Evolutionary conservation across 2,113 vertebrate species (phyloP).

Genomic region (Hippocampus guttulatus): DNA sequence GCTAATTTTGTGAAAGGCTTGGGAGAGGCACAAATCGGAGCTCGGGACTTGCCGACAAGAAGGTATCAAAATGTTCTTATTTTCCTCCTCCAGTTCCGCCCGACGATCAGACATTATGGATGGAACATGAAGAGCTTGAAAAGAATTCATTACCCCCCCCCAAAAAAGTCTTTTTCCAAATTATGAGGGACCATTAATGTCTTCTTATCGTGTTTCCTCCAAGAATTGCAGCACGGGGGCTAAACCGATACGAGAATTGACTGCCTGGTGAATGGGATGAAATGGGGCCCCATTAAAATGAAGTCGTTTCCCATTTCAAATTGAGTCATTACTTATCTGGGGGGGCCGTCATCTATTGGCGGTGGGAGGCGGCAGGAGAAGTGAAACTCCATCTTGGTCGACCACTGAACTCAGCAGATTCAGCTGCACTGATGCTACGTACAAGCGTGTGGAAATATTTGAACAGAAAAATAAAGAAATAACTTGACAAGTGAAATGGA

Average conservation of each 20-base stretch:
- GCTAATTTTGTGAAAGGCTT: neutral
- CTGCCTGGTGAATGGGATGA: neutral
- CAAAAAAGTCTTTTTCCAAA: neutral
- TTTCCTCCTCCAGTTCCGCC: conserved; percentile 13
- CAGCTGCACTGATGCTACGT: too few relatives aligned
- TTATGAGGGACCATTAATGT: neutral
- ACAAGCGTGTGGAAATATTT: too few relatives aligned
- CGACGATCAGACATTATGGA: conserved; percentile 23
- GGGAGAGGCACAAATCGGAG: neutral
- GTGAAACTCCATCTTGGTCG: too few relatives aligned
- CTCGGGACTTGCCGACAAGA: conserved; percentile 22
- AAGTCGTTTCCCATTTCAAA: neutral
- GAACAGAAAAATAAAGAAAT: too few relatives aligned
- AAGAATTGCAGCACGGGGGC: neutral
- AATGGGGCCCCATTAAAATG: neutral
- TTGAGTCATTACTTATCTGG: neutral
- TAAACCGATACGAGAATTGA: neutral
- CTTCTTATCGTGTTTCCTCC: neutral
- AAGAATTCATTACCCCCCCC: neutral
- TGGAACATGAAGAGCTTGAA: neutral
- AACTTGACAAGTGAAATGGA: too few relatives aligned
- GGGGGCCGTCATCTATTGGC: too few relatives aligned
- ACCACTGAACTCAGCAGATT: too few relatives aligned
- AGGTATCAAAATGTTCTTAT: neutral
- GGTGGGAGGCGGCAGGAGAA: too few relatives aligned